Conservation (phyloP, 2,797 vertebrate species). For the Chelmon rostratus region DNA sequence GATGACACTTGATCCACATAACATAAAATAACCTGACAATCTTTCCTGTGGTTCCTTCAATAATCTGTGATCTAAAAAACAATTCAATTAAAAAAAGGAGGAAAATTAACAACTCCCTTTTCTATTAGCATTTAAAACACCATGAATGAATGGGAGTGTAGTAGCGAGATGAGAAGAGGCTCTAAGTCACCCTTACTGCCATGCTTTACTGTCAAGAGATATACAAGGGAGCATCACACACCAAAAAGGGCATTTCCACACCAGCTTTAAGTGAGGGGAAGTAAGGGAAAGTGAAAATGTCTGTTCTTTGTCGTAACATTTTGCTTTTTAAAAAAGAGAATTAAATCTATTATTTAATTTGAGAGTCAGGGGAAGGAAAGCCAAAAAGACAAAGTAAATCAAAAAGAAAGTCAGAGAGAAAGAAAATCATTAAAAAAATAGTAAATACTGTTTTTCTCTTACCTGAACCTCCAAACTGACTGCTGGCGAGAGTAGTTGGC, state of each 20-base stretch:
- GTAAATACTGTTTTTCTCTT: constrained; percentile 53
- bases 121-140: constrained; percentile 43
- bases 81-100: constrained; percentile 7
- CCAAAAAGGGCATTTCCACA: constrained; percentile 1
- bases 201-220: constrained; percentile 31
- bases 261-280: constrained; percentile 28
- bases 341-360: background rate
- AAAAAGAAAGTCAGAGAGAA: background rate
- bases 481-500: constrained; percentile 89
- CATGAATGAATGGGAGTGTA: background rate
- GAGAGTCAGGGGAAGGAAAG: background rate
- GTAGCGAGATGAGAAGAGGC: constrained; percentile 17
- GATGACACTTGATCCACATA: constrained; percentile 35
- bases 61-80: constrained; percentile 39
- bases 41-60: constrained; percentile 14
- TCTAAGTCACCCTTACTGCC: constrained; percentile 2
- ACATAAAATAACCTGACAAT: constrained; percentile 37
- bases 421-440: background rate
- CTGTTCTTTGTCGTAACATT: background rate
- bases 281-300: background rate
- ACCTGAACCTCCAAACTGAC: constrained; percentile 95
- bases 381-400: background rate
- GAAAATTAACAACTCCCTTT: constrained; percentile 30
- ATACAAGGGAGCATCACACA: constrained; percentile 25
- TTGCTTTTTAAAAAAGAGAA: background rate